Evolutionary conservation across 1,140 invertebrate genomes (phyloP), one percentile per base, ranked within the genome.

Genomic region (Zaprionus lachaisei): DNA sequence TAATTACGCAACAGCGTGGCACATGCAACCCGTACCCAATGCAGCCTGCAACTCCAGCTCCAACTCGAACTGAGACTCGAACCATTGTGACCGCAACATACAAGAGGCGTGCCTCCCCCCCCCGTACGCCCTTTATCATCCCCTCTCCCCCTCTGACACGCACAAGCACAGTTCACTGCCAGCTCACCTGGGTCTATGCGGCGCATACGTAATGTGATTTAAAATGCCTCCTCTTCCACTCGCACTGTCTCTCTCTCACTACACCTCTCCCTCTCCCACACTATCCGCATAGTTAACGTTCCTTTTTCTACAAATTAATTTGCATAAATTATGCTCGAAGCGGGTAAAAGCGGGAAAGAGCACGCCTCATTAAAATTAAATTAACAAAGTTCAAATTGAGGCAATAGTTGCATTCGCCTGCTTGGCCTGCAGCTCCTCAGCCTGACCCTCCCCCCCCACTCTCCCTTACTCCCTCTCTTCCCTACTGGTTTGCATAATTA

Each of bases 1-100:
- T 89, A 89, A 89, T 89, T 89, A 89, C 84, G 66, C 84, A 89
- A 89, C 79, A 90, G 78, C 80, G 81, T 60, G 80, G 71, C 71
- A 49, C 69, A 72, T 69, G 75, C 56, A 31, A 24, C 28, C 37
- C 57, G 60, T 41, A 51, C 20, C n/a, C 49, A 11, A 24, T 49
- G n/a, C 31, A 31, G 15, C 3, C 47, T 44, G 15, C 41, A 9
- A 44, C 41, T 44, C n/a, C 41, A 47, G 7, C 41, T 47, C 41
- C 41, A 47, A 17, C n/a, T 22, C 47, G 47, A 51, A 51, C 47
- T 22, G 34, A 44, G 54, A 11, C 55, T 28, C 54, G 22, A n/a
- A 60, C 70, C 78, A 55, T 65, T 79, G 24, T 86, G 83, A 87
- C 83, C 83, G 75, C 83, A 86, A 78, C 83, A 83, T 80, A 83